Conservation (phyloP, 2,888 invertebrate genomes). For the Lasioglossum pauxillum region DNA sequence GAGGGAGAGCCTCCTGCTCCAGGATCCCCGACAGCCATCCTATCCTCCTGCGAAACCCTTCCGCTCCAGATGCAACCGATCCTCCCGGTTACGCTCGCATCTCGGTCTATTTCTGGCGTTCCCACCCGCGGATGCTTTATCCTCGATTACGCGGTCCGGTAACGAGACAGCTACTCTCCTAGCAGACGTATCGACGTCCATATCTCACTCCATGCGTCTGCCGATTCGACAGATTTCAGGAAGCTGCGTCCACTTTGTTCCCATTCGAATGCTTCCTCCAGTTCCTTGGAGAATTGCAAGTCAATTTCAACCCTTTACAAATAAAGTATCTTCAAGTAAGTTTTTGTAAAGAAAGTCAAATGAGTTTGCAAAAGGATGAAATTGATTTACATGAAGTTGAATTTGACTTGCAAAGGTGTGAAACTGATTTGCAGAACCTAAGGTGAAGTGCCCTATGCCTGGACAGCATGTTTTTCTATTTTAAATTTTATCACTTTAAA, state of each 20-base stretch:
- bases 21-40: background rate
- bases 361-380: no score
- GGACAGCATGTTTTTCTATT: no score
- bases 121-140: background rate
- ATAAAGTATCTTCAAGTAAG: no score
- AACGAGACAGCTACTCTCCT: background rate
- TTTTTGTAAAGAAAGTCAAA: no score
- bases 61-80: constrained; percentile 4
- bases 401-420: no score
- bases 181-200: background rate
- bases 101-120: background rate
- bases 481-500: no score
- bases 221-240: background rate
- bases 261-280: background rate
- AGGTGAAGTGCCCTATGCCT: no score
- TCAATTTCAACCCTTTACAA: no score
- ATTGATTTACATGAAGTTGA: no score
- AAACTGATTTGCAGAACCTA: background rate
- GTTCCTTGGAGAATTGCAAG: background rate
- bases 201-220: background rate
- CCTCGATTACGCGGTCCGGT: background rate
- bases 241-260: background rate
- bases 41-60: background rate
- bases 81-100: background rate
- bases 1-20: background rate